Base-by-base conservation (phyloP, 2,113 vertebrate species). In the Sander lucioperca region DNA sequence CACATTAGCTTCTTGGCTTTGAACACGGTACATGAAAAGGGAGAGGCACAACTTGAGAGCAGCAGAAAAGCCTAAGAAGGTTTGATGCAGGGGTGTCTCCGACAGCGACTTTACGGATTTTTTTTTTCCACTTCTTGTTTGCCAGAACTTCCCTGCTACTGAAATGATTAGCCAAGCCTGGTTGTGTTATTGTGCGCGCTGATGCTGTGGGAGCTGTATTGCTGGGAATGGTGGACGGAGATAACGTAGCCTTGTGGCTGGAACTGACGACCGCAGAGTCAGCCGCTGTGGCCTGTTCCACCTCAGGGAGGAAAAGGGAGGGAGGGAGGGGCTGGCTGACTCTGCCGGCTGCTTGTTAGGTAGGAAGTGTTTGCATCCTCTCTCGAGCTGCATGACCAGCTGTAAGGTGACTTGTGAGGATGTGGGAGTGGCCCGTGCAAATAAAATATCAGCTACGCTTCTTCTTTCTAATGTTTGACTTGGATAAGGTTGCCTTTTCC, bases 291-390 rank as follows among this genome's bases (percentile, higher is more conserved):
- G 82, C 78, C 74, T 77, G 77, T 86, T 86, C 72, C 84, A 90
- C 86, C 89, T 90, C 83, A 6, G 83, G 93, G 90, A 92, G 91
- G 92, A 93, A 94, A 77, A 83, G 82, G 82, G 88, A 83, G 81
- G 74, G 82, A 62, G 76, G 33, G 77, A 66, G 78, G 51, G 16
- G 58, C 79, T 72, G 79, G 72, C 70, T 5, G 73, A 77, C 53
- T 86, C 48, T 77, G 84, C 88, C 39, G 74, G 88, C 81, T 79
- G 74, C 86, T 87, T 21, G 61, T 82, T 90, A 76, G 85, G 77
- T 93, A 92, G 93, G 94, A 95, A 94, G 86, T 91, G 90, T 88
- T 94, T 80, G 88, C 88, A 91, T 95, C 93, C 92, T 95, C 89
- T 88, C 85, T 64, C 51, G 3, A 83, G 80, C 80, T 51, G 61